These are phyloP conservation scores for Hesperophylax magnus DNA, from an alignment of 1,140 invertebrate genomes.

Conservation along the genomic window DNA sequence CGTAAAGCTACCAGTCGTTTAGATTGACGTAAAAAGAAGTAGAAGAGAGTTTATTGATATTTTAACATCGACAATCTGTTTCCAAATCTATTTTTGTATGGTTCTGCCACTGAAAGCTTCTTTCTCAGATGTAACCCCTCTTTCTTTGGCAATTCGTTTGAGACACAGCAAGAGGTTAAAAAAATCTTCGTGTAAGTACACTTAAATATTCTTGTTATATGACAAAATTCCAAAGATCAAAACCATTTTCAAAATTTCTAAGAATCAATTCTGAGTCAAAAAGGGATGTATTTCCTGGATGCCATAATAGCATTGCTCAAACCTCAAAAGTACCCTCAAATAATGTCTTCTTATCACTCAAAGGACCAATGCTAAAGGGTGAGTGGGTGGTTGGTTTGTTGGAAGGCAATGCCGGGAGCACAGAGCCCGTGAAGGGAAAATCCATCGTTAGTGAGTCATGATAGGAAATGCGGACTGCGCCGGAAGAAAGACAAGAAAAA, in stretches of 20 bases:
- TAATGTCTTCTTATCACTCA: constrained; percentile 17
- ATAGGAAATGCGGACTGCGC: constrained; percentile 49
- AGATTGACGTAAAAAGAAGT: too few species aligned
- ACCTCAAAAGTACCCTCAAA: not conserved
- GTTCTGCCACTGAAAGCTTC: too few species aligned
- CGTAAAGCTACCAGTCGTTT: too few species aligned
- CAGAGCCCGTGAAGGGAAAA: constrained; percentile 28
- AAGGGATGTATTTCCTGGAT: not conserved
- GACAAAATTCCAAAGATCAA: too few species aligned
- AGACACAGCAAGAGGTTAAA: too few species aligned
- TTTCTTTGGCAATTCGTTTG: too few species aligned
- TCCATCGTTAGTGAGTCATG: constrained; percentile 51
- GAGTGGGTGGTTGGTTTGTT: not conserved
- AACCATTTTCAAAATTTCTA: not conserved
- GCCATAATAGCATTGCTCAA: not conserved
- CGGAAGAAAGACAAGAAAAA: constrained; percentile 54
- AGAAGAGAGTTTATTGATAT: too few species aligned
- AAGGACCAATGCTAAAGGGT: not conserved
- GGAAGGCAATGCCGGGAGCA: not conserved
- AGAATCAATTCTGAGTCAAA: not conserved
- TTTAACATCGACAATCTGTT: too few species aligned
- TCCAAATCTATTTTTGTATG: too few species aligned
- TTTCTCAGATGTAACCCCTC: too few species aligned
- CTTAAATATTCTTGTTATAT: too few species aligned
- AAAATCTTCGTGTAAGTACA: too few species aligned